phyloP scores from a whole-genome alignment of 2,888 invertebrate genomes.

The Trachelus tabidus region DNA sequence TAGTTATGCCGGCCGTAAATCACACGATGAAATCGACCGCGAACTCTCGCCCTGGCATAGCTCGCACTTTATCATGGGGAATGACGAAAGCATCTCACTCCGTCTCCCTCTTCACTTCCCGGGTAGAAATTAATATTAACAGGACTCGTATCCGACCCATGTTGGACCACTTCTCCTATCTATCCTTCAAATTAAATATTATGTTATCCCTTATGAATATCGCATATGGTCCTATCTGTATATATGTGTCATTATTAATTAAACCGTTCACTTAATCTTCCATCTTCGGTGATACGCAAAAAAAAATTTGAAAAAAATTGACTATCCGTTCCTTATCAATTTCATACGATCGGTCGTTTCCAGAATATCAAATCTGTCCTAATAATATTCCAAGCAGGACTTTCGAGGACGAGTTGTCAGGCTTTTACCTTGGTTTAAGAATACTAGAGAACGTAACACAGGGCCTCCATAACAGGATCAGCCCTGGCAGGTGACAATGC shows the following conservation, averaged over 20 bases:
- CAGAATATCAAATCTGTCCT: neutral
- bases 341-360: neutral
- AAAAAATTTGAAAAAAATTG: neutral
- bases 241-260: neutral
- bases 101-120: neutral
- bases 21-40: slow-evolving; percentile 41
- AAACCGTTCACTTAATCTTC: neutral
- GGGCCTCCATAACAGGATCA: slow-evolving; percentile 39
- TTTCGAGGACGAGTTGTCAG: neutral
- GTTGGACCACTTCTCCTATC: neutral
- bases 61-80: slow-evolving; percentile 43
- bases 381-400: neutral
- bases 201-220: neutral
- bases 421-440: neutral
- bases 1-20: slow-evolving; percentile 42
- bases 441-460: neutral
- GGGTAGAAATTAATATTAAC: slow-evolving; percentile 5
- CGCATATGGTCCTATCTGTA: neutral
- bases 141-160: neutral
- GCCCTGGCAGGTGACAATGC: slow-evolving; percentile 40
- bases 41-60: slow-evolving; percentile 14
- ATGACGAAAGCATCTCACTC: slow-evolving; percentile 35
- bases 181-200: neutral
- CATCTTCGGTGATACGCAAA: neutral
- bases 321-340: neutral